Percentiles rank a stretch among this genome's conserved stretches.
These are phyloP conservation scores for Mythimna lalbum DNA, from an alignment of 2,888 invertebrate genomes.

Conservation along the genomic window DNA sequence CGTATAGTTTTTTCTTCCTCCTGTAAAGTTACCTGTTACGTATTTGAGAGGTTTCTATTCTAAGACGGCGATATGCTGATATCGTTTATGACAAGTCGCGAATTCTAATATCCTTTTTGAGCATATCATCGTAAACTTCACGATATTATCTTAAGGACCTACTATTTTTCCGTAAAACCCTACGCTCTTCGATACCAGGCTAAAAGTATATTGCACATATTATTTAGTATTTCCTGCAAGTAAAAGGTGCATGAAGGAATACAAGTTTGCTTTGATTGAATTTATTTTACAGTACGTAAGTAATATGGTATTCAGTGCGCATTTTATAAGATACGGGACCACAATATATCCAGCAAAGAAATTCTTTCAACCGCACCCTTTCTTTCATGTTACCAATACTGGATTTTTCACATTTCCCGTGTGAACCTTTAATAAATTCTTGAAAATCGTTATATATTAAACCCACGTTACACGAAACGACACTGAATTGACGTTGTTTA, in stretches of 20 bases:
- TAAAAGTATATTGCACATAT: conserved; percentile 41
- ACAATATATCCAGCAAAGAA: conserved; percentile 29
- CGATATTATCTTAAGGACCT: conserved; percentile 50
- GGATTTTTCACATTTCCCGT: neutral
- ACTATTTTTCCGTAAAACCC: conserved; percentile 32
- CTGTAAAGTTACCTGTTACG: no score
- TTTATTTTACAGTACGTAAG: conserved; percentile 18
- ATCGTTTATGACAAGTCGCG: conserved; percentile 15
- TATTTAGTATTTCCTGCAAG: conserved; percentile 50
- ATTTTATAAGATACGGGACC: conserved; percentile 14
- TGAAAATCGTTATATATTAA: conserved; percentile 29
- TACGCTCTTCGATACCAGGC: conserved; percentile 26
- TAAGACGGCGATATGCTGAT: neutral
- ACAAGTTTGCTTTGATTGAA: conserved; percentile 42
- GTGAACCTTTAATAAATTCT: conserved; percentile 17
- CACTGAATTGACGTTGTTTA: conserved; percentile 23
- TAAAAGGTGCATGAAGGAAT: conserved; percentile 41
- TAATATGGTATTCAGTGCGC: conserved; percentile 10
- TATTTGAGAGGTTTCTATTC: no score
- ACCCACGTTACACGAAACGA: neutral
- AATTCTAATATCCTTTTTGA: conserved; percentile 59
- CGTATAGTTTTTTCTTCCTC: no score
- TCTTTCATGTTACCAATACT: conserved; percentile 9
- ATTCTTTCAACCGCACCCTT: neutral
- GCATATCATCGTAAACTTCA: conserved; percentile 54